Percentiles rank a stretch among this genome's conserved stretches.
Evolutionary conservation across 1,140 invertebrate species (phyloP).

Genomic region (Adelges cooleyi): DNA sequence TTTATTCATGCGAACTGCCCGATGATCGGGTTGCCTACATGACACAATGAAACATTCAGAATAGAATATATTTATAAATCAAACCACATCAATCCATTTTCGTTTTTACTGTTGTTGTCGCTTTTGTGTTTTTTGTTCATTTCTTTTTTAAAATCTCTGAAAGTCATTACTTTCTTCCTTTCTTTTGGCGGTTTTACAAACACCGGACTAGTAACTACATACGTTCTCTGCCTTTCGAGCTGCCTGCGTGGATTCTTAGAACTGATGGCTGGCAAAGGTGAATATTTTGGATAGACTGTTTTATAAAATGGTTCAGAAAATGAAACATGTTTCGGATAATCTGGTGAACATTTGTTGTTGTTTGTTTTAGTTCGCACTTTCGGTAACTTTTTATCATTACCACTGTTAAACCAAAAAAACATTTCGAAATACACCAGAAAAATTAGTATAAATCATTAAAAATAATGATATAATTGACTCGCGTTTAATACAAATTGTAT

Average conservation of each 20-base stretch:
- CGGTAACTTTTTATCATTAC: neutral
- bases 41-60: neutral
- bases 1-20: no score
- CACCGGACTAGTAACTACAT: conserved; percentile 15
- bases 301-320: neutral
- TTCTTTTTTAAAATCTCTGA: conserved; percentile 10
- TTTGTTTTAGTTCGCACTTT: neutral
- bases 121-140: conserved; percentile 4
- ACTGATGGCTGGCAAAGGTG: conserved; percentile 10
- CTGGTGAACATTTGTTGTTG: neutral
- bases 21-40: neutral
- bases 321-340: neutral
- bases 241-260: neutral
- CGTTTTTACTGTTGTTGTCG: neutral
- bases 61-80: neutral
- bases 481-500: neutral
- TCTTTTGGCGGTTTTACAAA: conserved; percentile 13
- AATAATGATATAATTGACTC: no score
- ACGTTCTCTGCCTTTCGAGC: conserved; percentile 14
- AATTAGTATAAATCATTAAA: no score
- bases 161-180: neutral
- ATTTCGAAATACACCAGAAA: neutral
- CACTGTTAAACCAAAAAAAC: conserved; percentile 19
- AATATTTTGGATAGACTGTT: neutral
- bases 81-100: conserved; percentile 18